Evolutionary conservation across 2,888 invertebrate genomes (phyloP), one percentile per base, ranked within the genome.

Genomic region (Choreutis nemorana): DNA sequence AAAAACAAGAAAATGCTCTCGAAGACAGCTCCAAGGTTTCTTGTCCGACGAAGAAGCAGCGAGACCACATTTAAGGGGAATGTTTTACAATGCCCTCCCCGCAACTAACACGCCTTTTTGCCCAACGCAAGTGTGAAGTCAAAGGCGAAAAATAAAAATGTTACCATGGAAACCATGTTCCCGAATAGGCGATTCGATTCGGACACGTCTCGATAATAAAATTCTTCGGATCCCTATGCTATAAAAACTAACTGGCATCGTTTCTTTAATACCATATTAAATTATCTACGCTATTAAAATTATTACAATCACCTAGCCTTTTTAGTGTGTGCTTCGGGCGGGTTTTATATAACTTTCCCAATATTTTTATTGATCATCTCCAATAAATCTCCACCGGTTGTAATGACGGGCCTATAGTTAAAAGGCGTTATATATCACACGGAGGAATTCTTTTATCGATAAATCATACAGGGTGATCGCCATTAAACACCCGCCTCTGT

Each of bases 361-460:
- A 61, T 59, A 62, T 55, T 64, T 66, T 63, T 66, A 63, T 68
- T 55, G 61, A 55, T 57, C 54, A 46, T 55, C 44, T 36, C 51
- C 58, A 44, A 67, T 71, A 68, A 68, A 68, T 63, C 56, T 58
- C 41, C 31, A 40, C 41, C 44, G 50, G 52, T 56, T 57, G 56
- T 45, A 42, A 37, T 37, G 47, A 45, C 41, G 42, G 48, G 42
- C 43, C 50, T 50, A 47, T 46, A 49, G 48, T 50, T 41, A 28
- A 23, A 22, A 55, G 54, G 58, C 55, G 61, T 55, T 50, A 51
- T 55, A 56, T 55, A 58, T 65, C 62, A 55, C 60, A 50, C 55
- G 48, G 45, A 41, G 45, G 44, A 46, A 38, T 46, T 26, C 50
- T 45, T 48, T 46, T 45, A 40, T 44, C 53, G 48, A 67, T 71